A percentile compares a stretch with the other conserved stretches of the same genome.
These are phyloP conservation scores for Saguinus imperator DNA, from an alignment of 2,113 vertebrate genomes.

Conservation along the genomic window DNA sequence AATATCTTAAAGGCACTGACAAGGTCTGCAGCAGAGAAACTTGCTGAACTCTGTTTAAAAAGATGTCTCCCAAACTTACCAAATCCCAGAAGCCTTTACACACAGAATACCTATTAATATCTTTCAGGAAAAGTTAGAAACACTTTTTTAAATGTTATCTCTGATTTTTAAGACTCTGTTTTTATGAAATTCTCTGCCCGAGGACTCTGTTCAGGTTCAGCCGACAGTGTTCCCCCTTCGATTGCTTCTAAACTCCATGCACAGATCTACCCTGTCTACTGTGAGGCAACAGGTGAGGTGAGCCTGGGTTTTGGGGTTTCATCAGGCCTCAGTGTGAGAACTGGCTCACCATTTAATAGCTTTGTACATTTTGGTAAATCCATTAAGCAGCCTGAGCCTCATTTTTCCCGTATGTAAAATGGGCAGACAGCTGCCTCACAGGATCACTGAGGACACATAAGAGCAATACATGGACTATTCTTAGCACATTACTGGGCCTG, in stretches of 20 bases:
- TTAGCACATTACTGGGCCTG: rapidly evolving
- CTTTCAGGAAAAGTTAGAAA: not conserved
- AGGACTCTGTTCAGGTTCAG: not conserved
- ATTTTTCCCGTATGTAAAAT: not conserved
- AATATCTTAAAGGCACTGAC: not conserved
- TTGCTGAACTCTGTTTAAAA: not conserved
- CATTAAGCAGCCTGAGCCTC: not conserved
- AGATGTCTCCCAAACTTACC: not conserved
- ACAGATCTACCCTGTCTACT: too few relatives aligned
- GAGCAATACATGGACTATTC: rapidly evolving
- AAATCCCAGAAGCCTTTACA: not conserved
- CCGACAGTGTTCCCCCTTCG: not conserved
- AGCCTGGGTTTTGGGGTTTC: too few relatives aligned
- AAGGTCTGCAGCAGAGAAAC: not conserved
- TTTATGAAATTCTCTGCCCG: not conserved
- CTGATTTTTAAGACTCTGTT: not conserved
- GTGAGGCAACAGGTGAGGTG: too few relatives aligned
- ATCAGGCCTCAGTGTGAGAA: not conserved
- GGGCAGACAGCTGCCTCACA: not conserved
- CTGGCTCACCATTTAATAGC: not conserved
- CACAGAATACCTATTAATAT: not conserved
- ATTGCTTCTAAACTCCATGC: not conserved
- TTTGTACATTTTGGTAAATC: not conserved
- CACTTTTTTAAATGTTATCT: not conserved
- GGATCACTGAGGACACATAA: not conserved